These are phyloP conservation scores for Neuroterus valhalla DNA, from an alignment of 1,140 invertebrate species.

Conservation along the genomic window DNA sequence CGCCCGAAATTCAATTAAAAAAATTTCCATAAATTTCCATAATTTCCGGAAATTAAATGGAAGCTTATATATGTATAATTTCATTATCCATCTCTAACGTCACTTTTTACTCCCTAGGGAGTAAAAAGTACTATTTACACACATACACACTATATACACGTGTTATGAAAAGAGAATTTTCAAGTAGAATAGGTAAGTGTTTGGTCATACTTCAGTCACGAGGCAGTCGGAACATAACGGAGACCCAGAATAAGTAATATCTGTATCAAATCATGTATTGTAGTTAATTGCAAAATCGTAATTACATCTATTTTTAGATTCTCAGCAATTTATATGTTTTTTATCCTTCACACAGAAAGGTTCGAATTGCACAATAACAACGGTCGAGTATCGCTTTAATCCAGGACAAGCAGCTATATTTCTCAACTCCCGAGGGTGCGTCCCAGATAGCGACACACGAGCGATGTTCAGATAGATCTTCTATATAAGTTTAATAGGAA, in stretches of 20 bases:
- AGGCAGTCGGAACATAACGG: too few species aligned
- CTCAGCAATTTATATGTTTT: not conserved
- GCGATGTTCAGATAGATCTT: conserved; percentile 9
- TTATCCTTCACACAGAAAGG: not conserved
- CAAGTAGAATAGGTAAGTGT: conserved; percentile 17
- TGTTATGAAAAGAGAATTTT: not conserved
- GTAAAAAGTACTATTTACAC: too few species aligned
- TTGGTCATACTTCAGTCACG: not conserved
- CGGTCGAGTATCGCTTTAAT: conserved; percentile 25
- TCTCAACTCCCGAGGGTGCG: not conserved
- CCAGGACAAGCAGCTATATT: conserved; percentile 4
- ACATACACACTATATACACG: too few species aligned
- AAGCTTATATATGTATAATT: too few species aligned
- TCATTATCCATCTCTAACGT: too few species aligned
- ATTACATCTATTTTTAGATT: not conserved
- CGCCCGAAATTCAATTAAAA: too few species aligned
- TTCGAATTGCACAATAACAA: conserved; percentile 26
- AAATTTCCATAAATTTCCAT: too few species aligned
- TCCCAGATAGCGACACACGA: conserved; percentile 15
- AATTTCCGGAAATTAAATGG: too few species aligned
- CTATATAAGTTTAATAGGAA: conserved; percentile 18
- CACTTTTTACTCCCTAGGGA: too few species aligned
- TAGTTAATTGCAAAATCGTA: too few species aligned
- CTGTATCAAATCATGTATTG: too few species aligned
- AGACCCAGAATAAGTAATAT: too few species aligned